A percentile compares a stretch with the other conserved stretches of the same genome.
These are phyloP conservation scores for Microtus richardsoni DNA, from an alignment of 2,113 vertebrate species.

Conservation along the genomic window DNA sequence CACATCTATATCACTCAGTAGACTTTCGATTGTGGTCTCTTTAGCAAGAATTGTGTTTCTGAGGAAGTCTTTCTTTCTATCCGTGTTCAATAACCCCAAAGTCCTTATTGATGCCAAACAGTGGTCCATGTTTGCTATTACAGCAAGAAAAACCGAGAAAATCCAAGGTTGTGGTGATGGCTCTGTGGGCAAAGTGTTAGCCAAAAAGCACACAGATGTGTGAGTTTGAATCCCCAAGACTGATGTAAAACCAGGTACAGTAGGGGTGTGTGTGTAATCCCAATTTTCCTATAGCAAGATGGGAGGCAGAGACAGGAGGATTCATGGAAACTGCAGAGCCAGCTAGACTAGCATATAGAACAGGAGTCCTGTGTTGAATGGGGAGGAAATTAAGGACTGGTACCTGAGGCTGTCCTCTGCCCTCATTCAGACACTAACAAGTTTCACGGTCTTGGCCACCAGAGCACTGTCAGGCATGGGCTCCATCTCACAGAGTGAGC, in stretches of 20 bases:
- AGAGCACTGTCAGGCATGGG: background rate
- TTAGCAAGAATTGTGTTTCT: background rate
- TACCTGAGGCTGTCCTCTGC: background rate
- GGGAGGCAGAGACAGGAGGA: background rate
- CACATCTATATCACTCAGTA: background rate
- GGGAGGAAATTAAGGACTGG: background rate
- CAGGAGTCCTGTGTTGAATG: background rate
- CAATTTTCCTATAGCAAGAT: too few species aligned
- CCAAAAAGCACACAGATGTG: background rate
- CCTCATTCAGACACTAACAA: background rate
- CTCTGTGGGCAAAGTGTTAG: background rate
- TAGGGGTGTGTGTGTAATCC: background rate
- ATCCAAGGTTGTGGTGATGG: background rate
- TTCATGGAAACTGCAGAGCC: background rate
- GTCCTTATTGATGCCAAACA: background rate
- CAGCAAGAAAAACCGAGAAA: background rate
- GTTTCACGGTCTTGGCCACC: background rate
- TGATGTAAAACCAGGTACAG: background rate
- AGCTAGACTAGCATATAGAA: too few species aligned
- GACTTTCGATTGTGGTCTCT: background rate
- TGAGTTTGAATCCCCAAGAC: background rate
- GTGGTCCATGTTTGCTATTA: background rate
- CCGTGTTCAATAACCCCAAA: background rate
- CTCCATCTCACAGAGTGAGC: background rate
- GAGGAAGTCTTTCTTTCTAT: background rate